phyloP scores from a whole-genome alignment of 2,888 invertebrate genomes.

The Lasioglossum vierecki region DNA sequence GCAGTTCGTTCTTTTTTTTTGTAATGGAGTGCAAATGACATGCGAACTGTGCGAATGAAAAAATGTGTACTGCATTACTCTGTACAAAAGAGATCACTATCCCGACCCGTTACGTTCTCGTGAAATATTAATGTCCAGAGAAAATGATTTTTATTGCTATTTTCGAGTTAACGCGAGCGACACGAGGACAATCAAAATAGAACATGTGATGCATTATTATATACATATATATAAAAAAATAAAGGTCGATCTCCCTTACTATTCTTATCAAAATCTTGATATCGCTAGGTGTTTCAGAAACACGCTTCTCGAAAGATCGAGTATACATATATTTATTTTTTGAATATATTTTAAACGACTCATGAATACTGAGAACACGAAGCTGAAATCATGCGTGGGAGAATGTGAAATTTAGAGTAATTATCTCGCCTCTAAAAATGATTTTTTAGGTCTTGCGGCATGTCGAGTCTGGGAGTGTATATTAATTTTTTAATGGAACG shows the following conservation, averaged over 20 bases:
- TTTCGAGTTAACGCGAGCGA: background rate
- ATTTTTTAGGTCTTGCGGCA: background rate
- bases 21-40: constrained; percentile 2
- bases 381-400: too few species aligned
- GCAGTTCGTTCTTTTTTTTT: background rate
- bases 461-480: background rate
- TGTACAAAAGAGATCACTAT: background rate
- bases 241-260: background rate
- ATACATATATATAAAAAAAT: background rate
- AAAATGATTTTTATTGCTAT: background rate
- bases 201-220: too few species aligned
- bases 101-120: background rate
- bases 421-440: background rate
- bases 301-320: background rate
- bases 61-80: background rate
- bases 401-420: background rate
- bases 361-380: background rate
- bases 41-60: background rate
- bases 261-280: background rate
- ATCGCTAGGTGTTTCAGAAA: background rate
- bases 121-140: background rate
- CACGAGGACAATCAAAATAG: background rate
- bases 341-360: background rate
- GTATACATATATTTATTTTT: background rate
- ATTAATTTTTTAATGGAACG: background rate